A percentile compares a stretch with the other conserved stretches of the same genome.
Evolutionary conservation across 2,888 invertebrate species (phyloP).

Genomic region (Mactromeris polynyma): DNA sequence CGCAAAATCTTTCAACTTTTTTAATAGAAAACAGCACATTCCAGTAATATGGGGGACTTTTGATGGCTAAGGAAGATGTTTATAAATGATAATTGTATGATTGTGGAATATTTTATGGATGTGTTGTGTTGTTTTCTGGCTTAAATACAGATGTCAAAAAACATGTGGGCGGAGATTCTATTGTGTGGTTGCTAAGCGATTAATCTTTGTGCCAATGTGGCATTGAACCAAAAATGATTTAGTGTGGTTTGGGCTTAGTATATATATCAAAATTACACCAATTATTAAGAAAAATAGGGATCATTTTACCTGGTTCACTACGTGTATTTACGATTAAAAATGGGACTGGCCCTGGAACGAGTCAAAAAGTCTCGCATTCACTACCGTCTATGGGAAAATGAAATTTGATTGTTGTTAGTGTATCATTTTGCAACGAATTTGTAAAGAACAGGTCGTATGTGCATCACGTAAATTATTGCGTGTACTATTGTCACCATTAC

Average conservation of each 20-base stretch:
- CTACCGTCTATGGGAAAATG: neutral
- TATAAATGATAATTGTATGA: neutral
- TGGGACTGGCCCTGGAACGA: neutral
- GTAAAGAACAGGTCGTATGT: neutral
- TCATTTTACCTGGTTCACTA: conserved; percentile 20
- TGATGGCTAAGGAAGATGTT: neutral
- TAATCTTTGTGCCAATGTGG: conserved; percentile 52
- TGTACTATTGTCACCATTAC: neutral
- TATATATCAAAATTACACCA: conserved; percentile 51
- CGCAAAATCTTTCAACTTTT: neutral
- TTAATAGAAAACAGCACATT: neutral
- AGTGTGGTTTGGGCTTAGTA: conserved; percentile 52
- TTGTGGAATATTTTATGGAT: neutral
- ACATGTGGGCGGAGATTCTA: neutral
- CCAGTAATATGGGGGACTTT: neutral
- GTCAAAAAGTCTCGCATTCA: neutral
- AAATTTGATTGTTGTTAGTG: neutral
- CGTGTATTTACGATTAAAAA: neutral
- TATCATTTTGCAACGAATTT: neutral
- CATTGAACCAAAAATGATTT: conserved; percentile 64
- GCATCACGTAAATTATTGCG: neutral
- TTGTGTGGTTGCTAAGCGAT: conserved; percentile 50
- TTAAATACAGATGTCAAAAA: neutral
- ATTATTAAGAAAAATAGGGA: conserved; percentile 53
- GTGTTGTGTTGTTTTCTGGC: neutral